Conservation (phyloP, 2,888 invertebrate species). For the Plusia festucae region DNA sequence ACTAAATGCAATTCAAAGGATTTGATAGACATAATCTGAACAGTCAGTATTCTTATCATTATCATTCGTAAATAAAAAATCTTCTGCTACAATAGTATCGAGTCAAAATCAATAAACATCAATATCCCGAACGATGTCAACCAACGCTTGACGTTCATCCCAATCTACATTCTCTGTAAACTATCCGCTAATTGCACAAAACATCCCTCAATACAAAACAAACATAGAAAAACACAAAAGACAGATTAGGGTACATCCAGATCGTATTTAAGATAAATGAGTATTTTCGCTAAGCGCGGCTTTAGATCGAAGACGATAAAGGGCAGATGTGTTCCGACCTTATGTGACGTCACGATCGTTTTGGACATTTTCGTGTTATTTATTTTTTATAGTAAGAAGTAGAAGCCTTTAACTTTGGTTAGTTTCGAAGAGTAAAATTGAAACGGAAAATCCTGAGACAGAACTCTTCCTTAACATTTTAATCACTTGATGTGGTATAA, state of each 20-base stretch:
- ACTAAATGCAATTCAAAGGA: no score
- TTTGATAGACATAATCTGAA: no score
- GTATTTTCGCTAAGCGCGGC: slow-evolving; percentile 87
- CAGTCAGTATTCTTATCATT: no score
- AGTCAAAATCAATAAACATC: slow-evolving; percentile 32
- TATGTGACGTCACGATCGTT: slow-evolving; percentile 69
- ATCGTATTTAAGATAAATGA: slow-evolving; percentile 88
- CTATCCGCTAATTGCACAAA: slow-evolving; percentile 86
- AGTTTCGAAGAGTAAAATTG: no score
- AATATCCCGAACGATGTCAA: slow-evolving; percentile 9
- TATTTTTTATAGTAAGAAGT: slow-evolving; percentile 5
- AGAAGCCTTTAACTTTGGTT: no score
- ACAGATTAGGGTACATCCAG: slow-evolving; percentile 86
- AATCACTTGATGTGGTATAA: no score
- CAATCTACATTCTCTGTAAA: slow-evolving; percentile 76
- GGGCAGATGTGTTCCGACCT: slow-evolving; percentile 80
- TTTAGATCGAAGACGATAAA: slow-evolving; percentile 84
- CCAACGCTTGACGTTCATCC: slow-evolving; percentile 62
- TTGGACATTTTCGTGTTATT: slow-evolving; percentile 9
- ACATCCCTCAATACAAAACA: slow-evolving; percentile 82
- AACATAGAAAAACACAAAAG: slow-evolving; percentile 80
- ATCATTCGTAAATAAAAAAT: not conserved
- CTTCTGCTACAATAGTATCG: not conserved
- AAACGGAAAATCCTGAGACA: no score
- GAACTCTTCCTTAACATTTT: no score